Percentiles rank a stretch among this genome's conserved stretches.
These are phyloP conservation scores for Phoebastria nigripes DNA, from an alignment of 2,797 vertebrate genomes.

Conservation along the genomic window DNA sequence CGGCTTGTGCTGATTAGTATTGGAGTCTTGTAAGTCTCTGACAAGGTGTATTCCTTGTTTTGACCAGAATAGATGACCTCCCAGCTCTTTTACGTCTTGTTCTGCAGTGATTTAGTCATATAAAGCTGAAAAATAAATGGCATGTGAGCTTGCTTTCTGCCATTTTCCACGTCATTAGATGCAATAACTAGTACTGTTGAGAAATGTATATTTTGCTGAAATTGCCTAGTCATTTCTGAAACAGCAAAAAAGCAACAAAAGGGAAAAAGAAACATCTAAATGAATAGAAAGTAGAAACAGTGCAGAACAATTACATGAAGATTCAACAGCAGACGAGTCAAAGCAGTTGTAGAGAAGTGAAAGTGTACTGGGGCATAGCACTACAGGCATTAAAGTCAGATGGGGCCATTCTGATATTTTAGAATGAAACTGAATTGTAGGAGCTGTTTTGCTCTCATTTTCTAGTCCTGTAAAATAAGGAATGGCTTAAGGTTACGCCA, in stretches of 20 bases:
- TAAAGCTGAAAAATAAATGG: not conserved
- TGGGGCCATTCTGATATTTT: not conserved
- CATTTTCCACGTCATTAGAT: not conserved
- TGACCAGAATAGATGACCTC: not conserved
- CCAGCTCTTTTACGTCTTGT: not conserved
- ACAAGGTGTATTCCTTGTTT: not conserved
- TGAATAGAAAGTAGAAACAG: not conserved
- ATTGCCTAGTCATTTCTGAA: not conserved
- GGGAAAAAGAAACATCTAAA: not conserved
- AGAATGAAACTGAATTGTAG: not conserved
- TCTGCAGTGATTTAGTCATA: not conserved
- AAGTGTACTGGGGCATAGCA: not conserved
- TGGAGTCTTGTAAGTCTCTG: not conserved
- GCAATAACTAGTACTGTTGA: not conserved
- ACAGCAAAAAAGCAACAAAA: not conserved
- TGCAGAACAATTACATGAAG: not conserved
- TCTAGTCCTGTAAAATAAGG: not conserved
- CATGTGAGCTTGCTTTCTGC: not conserved
- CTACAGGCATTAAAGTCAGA: not conserved
- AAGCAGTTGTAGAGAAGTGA: not conserved
- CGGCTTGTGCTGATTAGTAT: not conserved
- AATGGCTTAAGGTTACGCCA: not conserved
- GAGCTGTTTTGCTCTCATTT: not conserved
- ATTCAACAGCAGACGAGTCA: not conserved
- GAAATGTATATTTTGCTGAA: not conserved